These are phyloP conservation scores for Camelus bactrianus DNA, from an alignment of 2,113 vertebrate species.

Conservation along the genomic window DNA sequence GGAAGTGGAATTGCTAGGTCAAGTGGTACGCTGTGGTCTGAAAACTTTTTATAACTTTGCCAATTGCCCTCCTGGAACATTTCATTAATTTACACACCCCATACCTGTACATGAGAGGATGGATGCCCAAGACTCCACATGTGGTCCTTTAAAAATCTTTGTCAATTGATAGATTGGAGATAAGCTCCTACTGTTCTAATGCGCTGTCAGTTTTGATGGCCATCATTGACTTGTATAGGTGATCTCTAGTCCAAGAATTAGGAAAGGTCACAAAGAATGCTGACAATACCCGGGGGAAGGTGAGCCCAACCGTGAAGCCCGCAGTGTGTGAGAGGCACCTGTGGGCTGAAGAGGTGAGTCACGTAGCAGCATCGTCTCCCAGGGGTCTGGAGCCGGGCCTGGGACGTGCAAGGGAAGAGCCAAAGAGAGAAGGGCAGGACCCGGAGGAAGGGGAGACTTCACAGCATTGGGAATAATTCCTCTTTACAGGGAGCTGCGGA, in stretches of 20 bases:
- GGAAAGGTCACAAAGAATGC: not conserved
- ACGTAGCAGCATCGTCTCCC: not conserved
- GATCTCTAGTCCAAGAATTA: not conserved
- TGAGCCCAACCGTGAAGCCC: rapidly evolving
- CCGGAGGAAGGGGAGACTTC: too few species aligned
- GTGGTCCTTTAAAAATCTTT: not conserved
- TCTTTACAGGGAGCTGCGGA: not conserved
- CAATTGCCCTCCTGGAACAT: not conserved
- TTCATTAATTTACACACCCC: rapidly evolving
- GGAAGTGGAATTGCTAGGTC: not conserved
- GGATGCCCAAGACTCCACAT: rapidly evolving
- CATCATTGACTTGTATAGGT: not conserved
- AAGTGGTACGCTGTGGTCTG: not conserved
- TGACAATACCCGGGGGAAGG: rapidly evolving
- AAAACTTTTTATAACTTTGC: not conserved
- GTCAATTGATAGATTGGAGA: not conserved
- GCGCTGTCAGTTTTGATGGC: not conserved
- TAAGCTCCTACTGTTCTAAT: not conserved
- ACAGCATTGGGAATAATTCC: not conserved
- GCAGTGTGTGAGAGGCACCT: not conserved
- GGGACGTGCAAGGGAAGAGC: not conserved
- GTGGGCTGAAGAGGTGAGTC: not conserved
- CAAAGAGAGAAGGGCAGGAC: too few species aligned
- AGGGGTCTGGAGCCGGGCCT: rapidly evolving
- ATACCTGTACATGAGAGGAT: rapidly evolving